Conservation (phyloP, 2,113 vertebrate species). For the Hoplias malabaricus region DNA sequence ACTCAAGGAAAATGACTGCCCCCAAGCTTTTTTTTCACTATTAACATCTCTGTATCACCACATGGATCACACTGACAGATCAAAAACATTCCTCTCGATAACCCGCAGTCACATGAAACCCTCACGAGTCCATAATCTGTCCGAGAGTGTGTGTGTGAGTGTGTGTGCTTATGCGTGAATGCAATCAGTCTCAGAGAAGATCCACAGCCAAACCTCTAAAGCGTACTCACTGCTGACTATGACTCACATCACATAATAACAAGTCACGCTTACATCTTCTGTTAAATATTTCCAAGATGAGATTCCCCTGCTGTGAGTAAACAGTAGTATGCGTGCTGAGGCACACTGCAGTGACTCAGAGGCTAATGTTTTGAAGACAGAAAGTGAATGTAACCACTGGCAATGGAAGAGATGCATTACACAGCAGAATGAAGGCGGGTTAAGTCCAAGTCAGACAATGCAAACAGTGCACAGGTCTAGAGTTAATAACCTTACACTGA, state of each 20-base stretch:
- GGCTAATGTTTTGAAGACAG: background rate
- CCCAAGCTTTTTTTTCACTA: background rate
- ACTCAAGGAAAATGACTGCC: background rate
- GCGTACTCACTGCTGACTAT: background rate
- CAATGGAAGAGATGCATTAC: background rate
- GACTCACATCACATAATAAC: background rate
- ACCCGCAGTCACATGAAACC: background rate
- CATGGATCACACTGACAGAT: background rate
- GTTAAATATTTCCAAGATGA: background rate
- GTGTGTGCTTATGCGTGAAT: background rate
- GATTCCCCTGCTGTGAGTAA: background rate
- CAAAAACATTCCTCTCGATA: background rate
- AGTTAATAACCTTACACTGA: slow-evolving; percentile 20
- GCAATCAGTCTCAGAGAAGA: background rate
- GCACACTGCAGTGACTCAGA: background rate
- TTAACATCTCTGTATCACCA: background rate
- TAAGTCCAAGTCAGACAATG: background rate
- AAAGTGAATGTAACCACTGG: slow-evolving; percentile 9
- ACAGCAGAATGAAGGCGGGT: slow-evolving; percentile 3
- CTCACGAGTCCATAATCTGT: background rate
- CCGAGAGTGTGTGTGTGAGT: background rate
- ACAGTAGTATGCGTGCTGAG: background rate
- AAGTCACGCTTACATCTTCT: background rate
- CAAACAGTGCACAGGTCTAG: background rate
- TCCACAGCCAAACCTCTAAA: background rate